Base-by-base conservation (phyloP, 2,113 vertebrate species). In the Tupaia tana region DNA sequence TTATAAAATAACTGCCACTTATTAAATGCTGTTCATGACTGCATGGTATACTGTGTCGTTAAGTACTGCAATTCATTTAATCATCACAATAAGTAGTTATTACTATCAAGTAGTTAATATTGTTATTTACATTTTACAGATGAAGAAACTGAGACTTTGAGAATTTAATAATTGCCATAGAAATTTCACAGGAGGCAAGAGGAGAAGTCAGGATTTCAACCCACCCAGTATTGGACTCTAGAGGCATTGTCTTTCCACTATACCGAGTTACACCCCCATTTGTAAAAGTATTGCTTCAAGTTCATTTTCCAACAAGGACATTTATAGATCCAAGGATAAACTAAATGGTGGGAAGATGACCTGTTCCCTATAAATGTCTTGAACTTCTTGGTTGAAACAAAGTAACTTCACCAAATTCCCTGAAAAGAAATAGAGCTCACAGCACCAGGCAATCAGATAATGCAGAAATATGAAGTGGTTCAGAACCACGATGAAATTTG, bases 1-100 rank as follows among this genome's bases (percentile, higher is more conserved):
- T 94, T 77, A 79, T 71, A 75, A 86, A 89, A 71, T 92, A 87
- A 80, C 79, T n/a, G 63, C 69, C 67, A 89, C 71, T 84, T 86
- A 87, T 18, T 75, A 73, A 92, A 83, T 61, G 75, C 63, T 89
- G 75, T 63, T 58, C 64, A 59, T 3, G 22, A 73, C 29, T 54
- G 52, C 75, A 79, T 52, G 64, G 79, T 58, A 86, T 56, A 27
- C 64, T 75, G 59, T 22, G 10, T 31, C 24, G 4, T 86, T 83
- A 78, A 69, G 64, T 70, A 61, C 34, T 56, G 63, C 43, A 77
- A 92, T 82, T 95, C 92, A 90, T 58, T n/a, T 63, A 59, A 52
- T 54, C 9, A 67, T 86, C 66, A 86, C 86, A 64, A 52, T 54
- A 69, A 86, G 43, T 43, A 43, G 43, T 43, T 43, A 43, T 43